Evolutionary conservation across 1,140 invertebrate species (phyloP), one percentile per base, ranked within the genome.

Genomic region (Mylabris phalerata): DNA sequence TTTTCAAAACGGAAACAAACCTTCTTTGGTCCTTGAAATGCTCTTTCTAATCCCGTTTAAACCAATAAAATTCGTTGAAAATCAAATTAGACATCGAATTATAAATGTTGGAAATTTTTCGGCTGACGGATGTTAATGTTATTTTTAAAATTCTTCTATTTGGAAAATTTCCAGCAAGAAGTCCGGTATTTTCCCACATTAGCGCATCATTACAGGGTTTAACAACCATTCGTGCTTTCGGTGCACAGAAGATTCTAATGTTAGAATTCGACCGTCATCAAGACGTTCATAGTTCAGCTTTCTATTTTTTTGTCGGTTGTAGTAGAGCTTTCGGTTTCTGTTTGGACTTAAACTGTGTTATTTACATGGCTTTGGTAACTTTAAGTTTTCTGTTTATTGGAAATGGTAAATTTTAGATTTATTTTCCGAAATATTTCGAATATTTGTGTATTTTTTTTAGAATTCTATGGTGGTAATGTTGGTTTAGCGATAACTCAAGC

Each of bases 151-250:
- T 19, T 19, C 19, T 19, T 19, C 19, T 19, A 19, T 19, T 19
- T 19, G 19, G 19, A 19, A 9, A 38, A 54, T 77, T 87, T 85
- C 70, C 68, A 78, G 77, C 80, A 2, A 80, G 82, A 57, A 84
- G 81, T 59, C 90, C 90, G 0, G 79, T 93, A 24, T 90, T 89
- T 71, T 86, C 87, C 2, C 88, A 92, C 65, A 77, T 92, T 27
- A 68, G 60, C 42, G 63, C 64, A 9, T 63, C 67, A 7, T 43
- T 68, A 9, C 58, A 67, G 19, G 19, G 92, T 2, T 75, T 94
- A 3, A 80, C 84, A 54, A 93, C 90, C 0, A 91, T 95, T 39
- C 76, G 92, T 54, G 88, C 90, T 5, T 83, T 85, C 27, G 78
- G 80, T 9, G 75, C 81, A 6, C 78, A 90, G 69, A 76, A 80